Evolutionary conservation across 2,888 invertebrate species (phyloP).

Genomic region (Leptura quadrifasciata): DNA sequence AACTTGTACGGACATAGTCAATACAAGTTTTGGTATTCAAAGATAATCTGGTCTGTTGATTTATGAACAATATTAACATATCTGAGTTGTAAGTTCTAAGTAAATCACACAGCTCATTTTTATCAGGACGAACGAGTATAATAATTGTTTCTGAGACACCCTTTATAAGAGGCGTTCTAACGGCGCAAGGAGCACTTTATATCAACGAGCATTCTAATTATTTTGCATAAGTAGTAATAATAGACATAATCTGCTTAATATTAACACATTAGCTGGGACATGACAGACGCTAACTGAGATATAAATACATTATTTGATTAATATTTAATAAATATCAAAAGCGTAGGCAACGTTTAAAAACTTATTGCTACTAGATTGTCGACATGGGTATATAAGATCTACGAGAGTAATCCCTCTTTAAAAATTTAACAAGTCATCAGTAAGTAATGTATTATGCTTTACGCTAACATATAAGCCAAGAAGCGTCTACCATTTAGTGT

Average conservation of each 20-base stretch:
- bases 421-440: slow-evolving; percentile 32
- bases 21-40: too few relatives aligned
- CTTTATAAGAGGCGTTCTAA: too few relatives aligned
- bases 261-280: slow-evolving; percentile 27
- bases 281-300: slow-evolving; percentile 31
- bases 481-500: slow-evolving; percentile 20
- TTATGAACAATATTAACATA: too few relatives aligned
- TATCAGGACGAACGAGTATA: too few relatives aligned
- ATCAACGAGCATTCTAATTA: too few relatives aligned
- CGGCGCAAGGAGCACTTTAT: too few relatives aligned
- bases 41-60: too few relatives aligned
- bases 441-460: slow-evolving; percentile 33
- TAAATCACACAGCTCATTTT: too few relatives aligned
- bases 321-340: slow-evolving; percentile 20
- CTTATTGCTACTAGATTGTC: slow-evolving; percentile 23
- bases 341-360: slow-evolving; percentile 20
- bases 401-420: slow-evolving; percentile 31
- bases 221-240: slow-evolving; percentile 21
- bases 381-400: slow-evolving; percentile 32
- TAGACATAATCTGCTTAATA: slow-evolving; percentile 34
- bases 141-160: too few relatives aligned
- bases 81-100: too few relatives aligned
- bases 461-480: slow-evolving; percentile 20
- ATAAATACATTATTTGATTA: slow-evolving; percentile 22
- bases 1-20: too few relatives aligned